Evolutionary conservation across 1,140 invertebrate genomes (phyloP).

Genomic region (Apis florea): DNA sequence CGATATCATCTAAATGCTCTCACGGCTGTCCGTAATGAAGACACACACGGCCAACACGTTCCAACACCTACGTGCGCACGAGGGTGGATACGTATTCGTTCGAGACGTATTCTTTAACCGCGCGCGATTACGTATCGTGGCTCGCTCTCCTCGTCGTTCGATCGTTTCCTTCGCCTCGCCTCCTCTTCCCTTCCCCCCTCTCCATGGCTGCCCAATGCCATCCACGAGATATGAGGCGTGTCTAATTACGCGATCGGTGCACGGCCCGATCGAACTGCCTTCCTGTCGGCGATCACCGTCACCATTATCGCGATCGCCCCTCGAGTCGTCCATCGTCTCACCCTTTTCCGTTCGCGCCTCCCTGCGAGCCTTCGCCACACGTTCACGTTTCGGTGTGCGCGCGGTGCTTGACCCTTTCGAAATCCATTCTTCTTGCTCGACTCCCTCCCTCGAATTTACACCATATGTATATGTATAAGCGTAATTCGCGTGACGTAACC

Average conservation of each 20-base stretch:
- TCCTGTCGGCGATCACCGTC: constrained; percentile 71
- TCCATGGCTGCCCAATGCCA: constrained; percentile 67
- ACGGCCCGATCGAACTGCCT: constrained; percentile 76
- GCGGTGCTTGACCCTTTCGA: constrained; percentile 51
- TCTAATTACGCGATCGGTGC: constrained; percentile 78
- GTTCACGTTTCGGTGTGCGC: no score
- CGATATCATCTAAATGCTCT: constrained; percentile 77
- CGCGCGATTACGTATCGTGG: constrained; percentile 26
- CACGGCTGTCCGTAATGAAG: constrained; percentile 74
- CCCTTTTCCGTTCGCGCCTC: constrained; percentile 61
- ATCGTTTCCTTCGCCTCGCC: constrained; percentile 30
- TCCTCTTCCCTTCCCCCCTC: constrained; percentile 3
- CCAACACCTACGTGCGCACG: constrained; percentile 45
- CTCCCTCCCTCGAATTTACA: no score
- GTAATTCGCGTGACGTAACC: neutral
- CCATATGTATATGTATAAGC: no score
- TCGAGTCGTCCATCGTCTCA: constrained; percentile 39
- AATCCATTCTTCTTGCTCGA: neutral
- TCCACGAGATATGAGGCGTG: constrained; percentile 78
- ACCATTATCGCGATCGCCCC: constrained; percentile 67
- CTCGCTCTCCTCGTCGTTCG: constrained; percentile 33
- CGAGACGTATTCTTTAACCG: constrained; percentile 52
- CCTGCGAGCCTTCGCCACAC: constrained; percentile 19
- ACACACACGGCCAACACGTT: constrained; percentile 56
- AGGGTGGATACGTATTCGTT: constrained; percentile 21